phyloP scores from a whole-genome alignment of 2,113 vertebrate species.

The Proterorhinus semilunaris region DNA sequence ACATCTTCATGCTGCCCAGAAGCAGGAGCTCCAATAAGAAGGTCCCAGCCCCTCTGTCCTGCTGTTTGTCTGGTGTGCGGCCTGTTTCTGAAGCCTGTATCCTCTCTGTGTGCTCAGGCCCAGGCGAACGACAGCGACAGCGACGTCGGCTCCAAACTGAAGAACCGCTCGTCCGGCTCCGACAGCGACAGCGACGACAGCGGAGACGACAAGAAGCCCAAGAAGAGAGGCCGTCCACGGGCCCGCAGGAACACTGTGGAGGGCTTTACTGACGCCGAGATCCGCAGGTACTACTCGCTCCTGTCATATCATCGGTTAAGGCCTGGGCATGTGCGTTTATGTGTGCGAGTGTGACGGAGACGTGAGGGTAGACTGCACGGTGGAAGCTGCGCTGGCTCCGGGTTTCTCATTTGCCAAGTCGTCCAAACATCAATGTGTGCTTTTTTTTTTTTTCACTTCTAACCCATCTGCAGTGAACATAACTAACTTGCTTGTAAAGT shows the following conservation, averaged over 20 bases:
- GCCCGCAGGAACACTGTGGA: conserved; percentile 96
- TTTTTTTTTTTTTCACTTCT: too few species aligned
- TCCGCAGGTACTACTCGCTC: conserved; percentile 82
- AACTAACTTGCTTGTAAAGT: too few species aligned
- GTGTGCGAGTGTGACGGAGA: too few species aligned
- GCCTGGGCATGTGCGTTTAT: too few species aligned
- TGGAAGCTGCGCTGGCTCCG: too few species aligned
- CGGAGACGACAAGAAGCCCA: conserved; percentile 93
- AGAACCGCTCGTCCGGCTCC: conserved; percentile 89
- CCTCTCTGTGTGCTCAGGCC: conserved; percentile 71
- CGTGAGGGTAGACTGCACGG: too few species aligned
- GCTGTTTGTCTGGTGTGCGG: background rate
- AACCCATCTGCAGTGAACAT: too few species aligned
- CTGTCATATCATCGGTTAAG: background rate
- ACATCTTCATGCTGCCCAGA: conserved; percentile 95
- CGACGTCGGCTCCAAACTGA: conserved; percentile 91
- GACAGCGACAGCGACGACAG: conserved; percentile 95
- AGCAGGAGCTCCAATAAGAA: conserved; percentile 96
- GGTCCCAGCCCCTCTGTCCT: conserved; percentile 64
- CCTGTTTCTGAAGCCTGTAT: background rate
- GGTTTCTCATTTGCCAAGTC: too few species aligned
- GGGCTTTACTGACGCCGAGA: conserved; percentile 94
- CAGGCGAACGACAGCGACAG: conserved; percentile 96
- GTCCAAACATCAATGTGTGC: too few species aligned
- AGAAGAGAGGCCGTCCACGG: conserved; percentile 89